A percentile compares a stretch with the other conserved stretches of the same genome.
Evolutionary conservation across 2,888 invertebrate genomes (phyloP).

Genomic region (Spicauda simplicius): DNA sequence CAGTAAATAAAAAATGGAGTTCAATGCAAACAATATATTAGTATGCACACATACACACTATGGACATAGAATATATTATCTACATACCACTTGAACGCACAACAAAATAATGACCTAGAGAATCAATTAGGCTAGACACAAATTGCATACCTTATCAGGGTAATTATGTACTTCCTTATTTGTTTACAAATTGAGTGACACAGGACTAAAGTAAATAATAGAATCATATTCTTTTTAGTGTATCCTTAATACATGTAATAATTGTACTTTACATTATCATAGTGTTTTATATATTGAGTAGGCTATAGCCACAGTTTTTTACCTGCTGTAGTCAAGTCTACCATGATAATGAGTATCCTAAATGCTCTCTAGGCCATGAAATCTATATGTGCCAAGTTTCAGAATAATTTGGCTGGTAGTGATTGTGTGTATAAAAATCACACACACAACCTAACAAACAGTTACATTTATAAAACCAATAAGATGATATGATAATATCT

Average conservation of each 20-base stretch:
- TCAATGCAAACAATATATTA: constrained; percentile 28
- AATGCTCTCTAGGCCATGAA: no score
- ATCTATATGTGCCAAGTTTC: no score
- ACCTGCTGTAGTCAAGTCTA: no score
- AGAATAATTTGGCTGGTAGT: no score
- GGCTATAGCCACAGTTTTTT: no score
- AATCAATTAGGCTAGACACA: constrained; percentile 47
- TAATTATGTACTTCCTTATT: constrained; percentile 57
- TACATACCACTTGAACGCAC: constrained; percentile 46
- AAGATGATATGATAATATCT: no score
- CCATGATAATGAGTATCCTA: no score
- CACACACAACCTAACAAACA: no score
- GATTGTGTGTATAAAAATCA: no score
- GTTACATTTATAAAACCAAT: no score
- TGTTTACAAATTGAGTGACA: constrained; percentile 28
- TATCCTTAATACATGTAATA: background rate
- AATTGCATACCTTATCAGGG: constrained; percentile 39
- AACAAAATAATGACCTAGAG: constrained; percentile 55
- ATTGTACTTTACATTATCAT: no score
- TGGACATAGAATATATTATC: constrained; percentile 35
- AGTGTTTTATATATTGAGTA: no score
- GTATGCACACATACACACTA: constrained; percentile 40
- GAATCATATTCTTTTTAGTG: background rate
- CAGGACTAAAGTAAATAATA: background rate
- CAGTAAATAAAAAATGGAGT: constrained; percentile 9